Evolutionary conservation across 2,888 invertebrate genomes (phyloP), one percentile per base, ranked within the genome.

Genomic region (Isoperla grammatica): DNA sequence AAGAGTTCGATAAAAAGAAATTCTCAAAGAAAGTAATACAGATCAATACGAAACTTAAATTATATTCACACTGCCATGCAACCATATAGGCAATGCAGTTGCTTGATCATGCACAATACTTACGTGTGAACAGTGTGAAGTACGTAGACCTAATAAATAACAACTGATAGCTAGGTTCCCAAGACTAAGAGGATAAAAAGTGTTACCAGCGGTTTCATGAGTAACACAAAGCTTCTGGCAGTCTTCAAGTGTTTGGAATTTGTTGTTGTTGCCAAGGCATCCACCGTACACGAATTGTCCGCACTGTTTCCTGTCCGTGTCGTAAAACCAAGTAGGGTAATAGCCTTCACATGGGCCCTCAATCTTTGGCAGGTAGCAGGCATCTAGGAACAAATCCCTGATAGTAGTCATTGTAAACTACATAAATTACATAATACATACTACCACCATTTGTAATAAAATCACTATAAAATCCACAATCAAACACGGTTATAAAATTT

Each of bases 211-310:
- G 61, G 78, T 81, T 40, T 79, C 79, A 50, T 81, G 81, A 50
- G 78, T 74, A 2, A 85, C 82, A 68, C 95, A 95, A 11, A 83
- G 81, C 56, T 80, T 73, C 69, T 87, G 83, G 71, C 95, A 95
- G 53, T 87, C 83, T 64, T 91, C 88, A 43, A 81, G 75, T 0
- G 84, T 85, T 64, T 87, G 84, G 72, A 94, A 96, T 70, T 87
- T 86, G 74, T 96, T 96, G 61, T 83, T 86, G 71, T 95, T 96
- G 46, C 95, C 96, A 59, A 93, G 85, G 71, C 96, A 96, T 1
- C 95, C 95, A 1, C 92, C 87, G 73, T 90, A 96, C 63, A 86
- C 80, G 74, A 97, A 97, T 71, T 89, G 90, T 2, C 84, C 81
- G 71, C 95, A 96, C 20, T 84, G 82, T 67, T 87, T 87, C 43